phyloP scores from a whole-genome alignment of 2,888 invertebrate genomes.

The Thereva unica region DNA sequence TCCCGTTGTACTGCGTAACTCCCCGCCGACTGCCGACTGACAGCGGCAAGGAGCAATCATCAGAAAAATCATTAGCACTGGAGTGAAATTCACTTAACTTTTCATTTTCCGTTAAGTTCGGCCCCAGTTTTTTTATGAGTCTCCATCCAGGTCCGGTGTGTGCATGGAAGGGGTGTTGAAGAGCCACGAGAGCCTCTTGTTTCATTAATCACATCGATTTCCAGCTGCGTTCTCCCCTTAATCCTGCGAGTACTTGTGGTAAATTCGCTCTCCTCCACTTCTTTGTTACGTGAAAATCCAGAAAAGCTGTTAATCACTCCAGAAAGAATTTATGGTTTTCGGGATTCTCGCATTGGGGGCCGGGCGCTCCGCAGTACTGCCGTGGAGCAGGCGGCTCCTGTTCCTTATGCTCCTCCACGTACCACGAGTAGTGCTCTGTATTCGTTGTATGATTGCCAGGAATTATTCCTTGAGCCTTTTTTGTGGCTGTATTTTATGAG shows the following conservation, averaged over 20 bases:
- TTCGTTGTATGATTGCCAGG: too few species aligned
- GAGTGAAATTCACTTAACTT: conserved; percentile 40
- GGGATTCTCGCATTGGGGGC: neutral
- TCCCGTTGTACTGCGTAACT: neutral
- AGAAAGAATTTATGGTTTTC: conserved; percentile 38
- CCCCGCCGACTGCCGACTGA: neutral
- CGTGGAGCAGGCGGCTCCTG: too few species aligned
- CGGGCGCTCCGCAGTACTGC: too few species aligned
- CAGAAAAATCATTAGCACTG: conserved; percentile 38
- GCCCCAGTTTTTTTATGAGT: conserved; percentile 18
- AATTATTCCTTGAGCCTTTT: conserved; percentile 18
- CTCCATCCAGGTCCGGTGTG: neutral
- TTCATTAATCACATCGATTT: conserved; percentile 42
- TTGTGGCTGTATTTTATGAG: conserved; percentile 23
- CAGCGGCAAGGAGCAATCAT: neutral
- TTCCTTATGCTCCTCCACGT: too few species aligned
- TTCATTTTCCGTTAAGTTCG: conserved; percentile 36
- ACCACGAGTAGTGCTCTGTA: too few species aligned
- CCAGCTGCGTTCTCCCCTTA: conserved; percentile 40
- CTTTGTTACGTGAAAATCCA: conserved; percentile 38
- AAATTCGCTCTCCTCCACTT: conserved; percentile 23
- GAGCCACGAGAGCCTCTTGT: conserved; percentile 14
- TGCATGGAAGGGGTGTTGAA: conserved; percentile 9
- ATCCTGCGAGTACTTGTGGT: conserved; percentile 29
- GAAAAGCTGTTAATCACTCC: conserved; percentile 40